phyloP scores from a whole-genome alignment of 2,888 invertebrate genomes.

The Cerastis leucographa region DNA sequence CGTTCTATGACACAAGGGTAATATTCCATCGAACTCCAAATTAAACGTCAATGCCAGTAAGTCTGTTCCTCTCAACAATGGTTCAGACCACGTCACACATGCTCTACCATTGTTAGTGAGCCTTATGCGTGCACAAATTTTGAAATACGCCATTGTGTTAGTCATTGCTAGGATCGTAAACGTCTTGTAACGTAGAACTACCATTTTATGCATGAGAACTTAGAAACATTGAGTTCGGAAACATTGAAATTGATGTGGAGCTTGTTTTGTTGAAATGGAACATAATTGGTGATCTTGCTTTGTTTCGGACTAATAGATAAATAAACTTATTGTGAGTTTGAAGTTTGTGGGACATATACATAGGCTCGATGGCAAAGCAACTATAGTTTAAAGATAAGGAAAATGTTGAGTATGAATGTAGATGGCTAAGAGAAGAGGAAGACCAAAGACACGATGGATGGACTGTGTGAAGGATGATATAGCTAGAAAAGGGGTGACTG shows the following conservation, averaged over 20 bases:
- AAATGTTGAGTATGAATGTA: too few relatives aligned
- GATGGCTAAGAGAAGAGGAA: too few relatives aligned
- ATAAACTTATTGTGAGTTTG: background rate
- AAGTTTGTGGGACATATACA: slow-evolving; percentile 7
- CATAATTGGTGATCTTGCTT: slow-evolving; percentile 24
- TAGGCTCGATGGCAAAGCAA: background rate
- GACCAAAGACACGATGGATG: too few relatives aligned
- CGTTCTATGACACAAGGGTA: background rate
- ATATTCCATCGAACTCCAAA: slow-evolving; percentile 13
- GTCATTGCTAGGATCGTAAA: slow-evolving; percentile 50
- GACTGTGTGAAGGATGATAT: too few relatives aligned
- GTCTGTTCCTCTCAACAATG: slow-evolving; percentile 61
- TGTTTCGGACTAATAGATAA: slow-evolving; percentile 1
- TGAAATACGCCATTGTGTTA: slow-evolving; percentile 61
- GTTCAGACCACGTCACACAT: slow-evolving; percentile 58
- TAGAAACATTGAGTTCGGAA: slow-evolving; percentile 40
- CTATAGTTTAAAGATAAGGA: background rate
- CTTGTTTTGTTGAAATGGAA: slow-evolving; percentile 35
- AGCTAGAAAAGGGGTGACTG: too few relatives aligned
- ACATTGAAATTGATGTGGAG: slow-evolving; percentile 36
- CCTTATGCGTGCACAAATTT: slow-evolving; percentile 62
- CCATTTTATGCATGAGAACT: slow-evolving; percentile 53
- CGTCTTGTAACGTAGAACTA: slow-evolving; percentile 51
- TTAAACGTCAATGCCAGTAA: slow-evolving; percentile 49
- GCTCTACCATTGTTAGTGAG: slow-evolving; percentile 58